phyloP scores from a whole-genome alignment of 2,113 vertebrate species.

The Glareola pratincola region DNA sequence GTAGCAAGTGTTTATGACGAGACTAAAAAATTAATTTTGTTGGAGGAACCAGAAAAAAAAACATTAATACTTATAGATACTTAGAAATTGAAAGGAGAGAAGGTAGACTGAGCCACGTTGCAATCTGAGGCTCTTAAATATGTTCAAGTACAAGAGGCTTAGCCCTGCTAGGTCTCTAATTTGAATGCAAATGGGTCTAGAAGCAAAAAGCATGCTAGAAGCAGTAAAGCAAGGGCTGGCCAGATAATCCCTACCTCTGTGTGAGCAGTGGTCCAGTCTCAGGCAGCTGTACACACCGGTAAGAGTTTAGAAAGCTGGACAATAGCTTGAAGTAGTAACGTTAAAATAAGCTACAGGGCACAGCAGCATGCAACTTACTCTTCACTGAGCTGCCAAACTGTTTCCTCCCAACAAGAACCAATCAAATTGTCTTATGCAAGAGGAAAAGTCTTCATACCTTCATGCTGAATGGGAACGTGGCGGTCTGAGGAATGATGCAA shows the following conservation, averaged over 20 bases:
- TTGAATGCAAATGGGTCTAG: not conserved
- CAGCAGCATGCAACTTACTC: not conserved
- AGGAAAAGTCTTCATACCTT: slow-evolving; percentile 43
- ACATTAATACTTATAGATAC: fast-evolving
- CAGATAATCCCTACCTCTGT: not conserved
- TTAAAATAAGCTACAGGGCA: not conserved
- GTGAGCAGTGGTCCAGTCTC: not conserved
- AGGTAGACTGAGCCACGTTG: not conserved
- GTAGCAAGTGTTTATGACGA: not conserved
- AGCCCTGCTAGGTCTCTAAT: not conserved
- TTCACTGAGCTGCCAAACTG: not conserved
- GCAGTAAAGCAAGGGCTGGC: not conserved
- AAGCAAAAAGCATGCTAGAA: not conserved
- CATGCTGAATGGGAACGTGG: not conserved
- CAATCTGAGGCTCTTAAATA: not conserved
- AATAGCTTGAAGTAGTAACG: not conserved
- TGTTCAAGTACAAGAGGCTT: not conserved
- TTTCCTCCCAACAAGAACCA: not conserved
- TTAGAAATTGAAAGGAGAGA: not conserved
- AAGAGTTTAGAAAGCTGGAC: not conserved
- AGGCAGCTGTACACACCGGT: not conserved
- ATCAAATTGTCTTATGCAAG: slow-evolving; percentile 5
- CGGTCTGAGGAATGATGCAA: not conserved
- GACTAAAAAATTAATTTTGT: not conserved
- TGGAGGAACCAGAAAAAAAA: not conserved